A percentile compares a stretch with the other conserved stretches of the same genome.
Evolutionary conservation across 2,888 invertebrate genomes (phyloP).

Genomic region (Lepidocyrtoides sp.): DNA sequence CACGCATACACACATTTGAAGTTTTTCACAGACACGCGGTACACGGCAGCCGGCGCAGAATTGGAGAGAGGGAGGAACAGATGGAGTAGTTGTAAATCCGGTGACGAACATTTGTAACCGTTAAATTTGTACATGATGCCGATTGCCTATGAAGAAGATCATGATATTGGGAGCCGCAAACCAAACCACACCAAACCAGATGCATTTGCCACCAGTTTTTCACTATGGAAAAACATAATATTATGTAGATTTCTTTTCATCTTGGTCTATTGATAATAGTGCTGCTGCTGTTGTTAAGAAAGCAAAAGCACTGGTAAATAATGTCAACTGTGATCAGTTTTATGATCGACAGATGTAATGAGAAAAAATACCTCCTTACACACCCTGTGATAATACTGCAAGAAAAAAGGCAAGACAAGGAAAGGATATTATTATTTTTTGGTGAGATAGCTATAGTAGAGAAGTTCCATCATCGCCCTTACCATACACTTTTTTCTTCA

Average conservation of each 20-base stretch:
- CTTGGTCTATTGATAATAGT: not conserved
- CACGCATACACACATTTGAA: not conserved
- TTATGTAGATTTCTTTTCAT: not conserved
- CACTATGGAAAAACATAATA: not conserved
- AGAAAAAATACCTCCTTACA: conserved; percentile 20
- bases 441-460: too few relatives aligned
- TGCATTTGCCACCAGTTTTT: conserved; percentile 4
- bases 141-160: too few relatives aligned
- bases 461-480: not conserved
- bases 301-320: conserved; percentile 8
- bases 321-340: conserved; percentile 57
- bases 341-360: conserved; percentile 67
- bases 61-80: not conserved
- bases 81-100: conserved; percentile 37
- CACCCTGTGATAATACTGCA: too few relatives aligned
- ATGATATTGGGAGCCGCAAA: not conserved
- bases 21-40: too few relatives aligned
- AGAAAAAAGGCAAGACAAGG: not conserved
- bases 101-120: conserved; percentile 3
- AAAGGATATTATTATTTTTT: not conserved
- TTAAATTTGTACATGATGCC: conserved; percentile 24
- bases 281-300: not conserved
- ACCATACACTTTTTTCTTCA: not conserved
- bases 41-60: not conserved
- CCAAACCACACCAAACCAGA: not conserved